Evolutionary conservation across 2,797 vertebrate species (phyloP).

Genomic region (Clarias pachynema): DNA sequence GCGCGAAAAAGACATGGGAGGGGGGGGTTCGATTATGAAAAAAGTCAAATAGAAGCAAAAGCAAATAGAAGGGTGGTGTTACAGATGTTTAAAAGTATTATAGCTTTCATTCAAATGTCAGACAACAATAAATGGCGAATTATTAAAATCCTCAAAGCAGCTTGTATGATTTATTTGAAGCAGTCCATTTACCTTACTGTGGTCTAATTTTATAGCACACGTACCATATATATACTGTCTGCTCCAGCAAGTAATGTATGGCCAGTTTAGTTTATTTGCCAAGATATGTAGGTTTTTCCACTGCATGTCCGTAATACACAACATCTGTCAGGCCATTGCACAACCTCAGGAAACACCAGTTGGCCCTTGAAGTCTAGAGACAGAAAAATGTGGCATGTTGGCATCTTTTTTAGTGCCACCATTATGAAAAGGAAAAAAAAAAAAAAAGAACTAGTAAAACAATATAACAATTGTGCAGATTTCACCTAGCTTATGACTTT

Average conservation of each 20-base stretch:
- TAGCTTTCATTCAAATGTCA: slow-evolving; percentile 21
- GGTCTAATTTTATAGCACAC: slow-evolving; percentile 29
- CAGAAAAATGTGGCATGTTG: slow-evolving; percentile 61
- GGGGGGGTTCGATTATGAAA: background rate
- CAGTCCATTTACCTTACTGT: slow-evolving; percentile 24
- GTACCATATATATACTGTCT: slow-evolving; percentile 47
- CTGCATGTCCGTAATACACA: slow-evolving; percentile 56
- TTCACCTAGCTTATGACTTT: slow-evolving; percentile 68
- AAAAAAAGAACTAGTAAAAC: slow-evolving; percentile 56
- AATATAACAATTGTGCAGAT: slow-evolving; percentile 76
- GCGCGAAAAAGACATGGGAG: background rate
- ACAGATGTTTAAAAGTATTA: background rate
- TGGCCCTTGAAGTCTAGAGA: slow-evolving; percentile 59
- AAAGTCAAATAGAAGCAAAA: slow-evolving; percentile 21
- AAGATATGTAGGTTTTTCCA: slow-evolving; percentile 57
- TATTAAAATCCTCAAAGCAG: slow-evolving; percentile 19
- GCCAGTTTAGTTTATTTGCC: slow-evolving; percentile 46
- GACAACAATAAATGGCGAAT: slow-evolving; percentile 24
- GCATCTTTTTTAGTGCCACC: slow-evolving; percentile 70
- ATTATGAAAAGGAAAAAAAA: slow-evolving; percentile 35
- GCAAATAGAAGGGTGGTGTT: slow-evolving; percentile 20
- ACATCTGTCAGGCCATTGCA: slow-evolving; percentile 63
- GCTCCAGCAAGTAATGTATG: slow-evolving; percentile 46
- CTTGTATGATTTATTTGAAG: slow-evolving; percentile 35
- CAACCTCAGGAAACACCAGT: slow-evolving; percentile 65